Percentiles rank a stretch among this genome's conserved stretches.
Evolutionary conservation across 2,113 vertebrate genomes (phyloP).

Genomic region (Paedocypris sp.): DNA sequence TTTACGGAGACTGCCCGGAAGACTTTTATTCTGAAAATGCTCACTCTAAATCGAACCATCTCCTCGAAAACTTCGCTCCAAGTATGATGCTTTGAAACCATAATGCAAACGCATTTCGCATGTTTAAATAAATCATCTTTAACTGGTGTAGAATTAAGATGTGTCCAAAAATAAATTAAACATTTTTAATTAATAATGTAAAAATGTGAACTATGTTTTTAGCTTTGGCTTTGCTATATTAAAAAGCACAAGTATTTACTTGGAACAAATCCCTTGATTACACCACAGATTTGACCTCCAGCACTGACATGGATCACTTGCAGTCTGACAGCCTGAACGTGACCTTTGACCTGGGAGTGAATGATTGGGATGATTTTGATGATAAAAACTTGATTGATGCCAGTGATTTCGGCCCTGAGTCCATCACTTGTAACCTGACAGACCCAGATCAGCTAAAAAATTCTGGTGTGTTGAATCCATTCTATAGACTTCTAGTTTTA

Average conservation of each 20-base stretch:
- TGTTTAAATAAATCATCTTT: no score
- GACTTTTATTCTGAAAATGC: conserved; percentile 18
- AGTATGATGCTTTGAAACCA: conserved; percentile 22
- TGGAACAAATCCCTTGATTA: conserved; percentile 28
- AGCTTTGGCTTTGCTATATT: no score
- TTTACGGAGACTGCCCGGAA: conserved; percentile 23
- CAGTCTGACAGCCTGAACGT: conserved; percentile 56
- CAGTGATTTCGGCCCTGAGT: conserved; percentile 40
- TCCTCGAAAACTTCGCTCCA: conserved; percentile 20
- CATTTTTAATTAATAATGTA: no score
- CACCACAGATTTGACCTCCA: conserved; percentile 33
- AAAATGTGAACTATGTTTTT: no score
- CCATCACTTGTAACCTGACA: conserved; percentile 27
- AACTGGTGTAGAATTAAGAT: no score
- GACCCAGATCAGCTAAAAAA: conserved; percentile 33
- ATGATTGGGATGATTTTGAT: conserved; percentile 79
- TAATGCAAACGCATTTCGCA: no score
- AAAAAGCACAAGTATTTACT: no score
- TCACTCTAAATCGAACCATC: neutral
- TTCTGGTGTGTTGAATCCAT: conserved; percentile 9
- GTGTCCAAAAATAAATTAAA: no score
- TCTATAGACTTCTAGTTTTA: neutral
- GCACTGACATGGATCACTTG: conserved; percentile 31
- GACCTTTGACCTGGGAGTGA: conserved; percentile 73
- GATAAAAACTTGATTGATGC: conserved; percentile 66